Percentiles rank a stretch among this genome's conserved stretches.
Conservation (phyloP, 2,888 invertebrate genomes). For the Calameuta pallipes region DNA sequence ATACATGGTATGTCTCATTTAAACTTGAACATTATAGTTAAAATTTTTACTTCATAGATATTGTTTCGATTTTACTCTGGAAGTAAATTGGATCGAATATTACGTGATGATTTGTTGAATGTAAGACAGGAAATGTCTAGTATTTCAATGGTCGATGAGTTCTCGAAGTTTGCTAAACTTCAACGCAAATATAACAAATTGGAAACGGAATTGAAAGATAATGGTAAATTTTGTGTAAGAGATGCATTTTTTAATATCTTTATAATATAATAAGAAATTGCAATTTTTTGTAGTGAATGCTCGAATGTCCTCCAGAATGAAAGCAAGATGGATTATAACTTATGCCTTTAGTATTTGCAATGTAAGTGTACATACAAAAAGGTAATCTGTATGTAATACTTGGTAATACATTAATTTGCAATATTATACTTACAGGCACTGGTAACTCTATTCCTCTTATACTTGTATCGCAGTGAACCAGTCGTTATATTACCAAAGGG, state of each 20-base stretch:
- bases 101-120: constrained; percentile 44
- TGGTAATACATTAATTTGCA: background rate
- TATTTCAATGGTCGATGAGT: constrained; percentile 64
- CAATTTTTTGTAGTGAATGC: constrained; percentile 35
- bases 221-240: constrained; percentile 42
- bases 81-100: constrained; percentile 34
- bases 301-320: constrained; percentile 36
- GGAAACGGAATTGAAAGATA: constrained; percentile 49
- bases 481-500: constrained; percentile 51
- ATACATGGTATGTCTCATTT: constrained; percentile 5
- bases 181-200: constrained; percentile 59
- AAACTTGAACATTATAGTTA: constrained; percentile 5
- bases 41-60: constrained; percentile 37
- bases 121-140: constrained; percentile 55
- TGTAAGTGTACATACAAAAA: constrained; percentile 41
- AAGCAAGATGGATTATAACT: constrained; percentile 35
- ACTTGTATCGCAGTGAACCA: constrained; percentile 48
- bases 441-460: constrained; percentile 41
- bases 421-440: constrained; percentile 38
- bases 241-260: background rate
- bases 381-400: background rate
- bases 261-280: background rate
- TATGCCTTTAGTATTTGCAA: constrained; percentile 45
- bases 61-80: constrained; percentile 36
- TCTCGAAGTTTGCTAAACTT: constrained; percentile 63